phyloP scores from a whole-genome alignment of 2,113 vertebrate species.

The Podarcis muralis region DNA sequence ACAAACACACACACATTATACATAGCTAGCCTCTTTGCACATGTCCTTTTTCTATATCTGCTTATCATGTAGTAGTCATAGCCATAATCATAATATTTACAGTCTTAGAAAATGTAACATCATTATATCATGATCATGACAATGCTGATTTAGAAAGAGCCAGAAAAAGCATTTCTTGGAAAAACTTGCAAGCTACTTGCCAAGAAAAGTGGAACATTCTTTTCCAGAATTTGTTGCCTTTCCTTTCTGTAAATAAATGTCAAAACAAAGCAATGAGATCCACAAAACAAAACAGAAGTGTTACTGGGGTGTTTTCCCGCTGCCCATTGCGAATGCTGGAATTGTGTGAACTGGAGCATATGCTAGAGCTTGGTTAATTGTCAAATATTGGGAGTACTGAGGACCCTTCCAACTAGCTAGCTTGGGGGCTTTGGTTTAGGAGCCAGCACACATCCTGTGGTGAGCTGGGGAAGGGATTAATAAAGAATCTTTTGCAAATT shows the following conservation, averaged over 20 bases:
- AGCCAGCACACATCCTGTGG: background rate
- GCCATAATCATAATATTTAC: background rate
- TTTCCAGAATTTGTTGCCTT: conserved; percentile 10
- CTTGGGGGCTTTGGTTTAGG: background rate
- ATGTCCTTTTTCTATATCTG: background rate
- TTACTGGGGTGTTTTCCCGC: background rate
- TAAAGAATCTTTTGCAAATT: background rate
- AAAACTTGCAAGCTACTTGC: background rate
- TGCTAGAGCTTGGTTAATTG: background rate
- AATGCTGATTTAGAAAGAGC: background rate
- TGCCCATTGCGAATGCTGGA: background rate
- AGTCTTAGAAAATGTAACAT: background rate
- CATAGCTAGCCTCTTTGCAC: background rate
- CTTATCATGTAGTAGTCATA: background rate
- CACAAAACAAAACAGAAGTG: too few relatives aligned
- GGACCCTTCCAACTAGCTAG: background rate
- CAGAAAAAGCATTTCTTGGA: background rate
- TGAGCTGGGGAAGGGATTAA: background rate
- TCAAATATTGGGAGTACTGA: background rate
- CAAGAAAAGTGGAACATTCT: background rate
- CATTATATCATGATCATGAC: background rate
- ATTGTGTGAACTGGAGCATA: background rate
- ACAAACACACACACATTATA: too few relatives aligned
- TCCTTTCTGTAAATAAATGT: background rate
- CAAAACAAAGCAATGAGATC: conserved; percentile 16